phyloP scores from a whole-genome alignment of 2,797 vertebrate species.

The Poeciliopsis gracilis region DNA sequence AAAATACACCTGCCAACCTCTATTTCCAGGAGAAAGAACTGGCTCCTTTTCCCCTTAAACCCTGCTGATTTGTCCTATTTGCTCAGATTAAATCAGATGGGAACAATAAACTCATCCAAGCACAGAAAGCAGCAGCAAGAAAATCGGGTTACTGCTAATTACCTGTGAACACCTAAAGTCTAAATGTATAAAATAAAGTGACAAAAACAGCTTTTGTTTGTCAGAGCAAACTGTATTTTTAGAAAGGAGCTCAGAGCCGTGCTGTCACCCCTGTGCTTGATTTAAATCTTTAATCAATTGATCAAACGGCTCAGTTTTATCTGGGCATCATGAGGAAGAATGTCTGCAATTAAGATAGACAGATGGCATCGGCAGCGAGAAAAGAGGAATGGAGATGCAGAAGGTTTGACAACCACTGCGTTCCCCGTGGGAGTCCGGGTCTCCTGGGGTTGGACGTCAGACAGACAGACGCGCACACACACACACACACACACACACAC shows the following conservation, averaged over 20 bases:
- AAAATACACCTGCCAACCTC: constrained; percentile 26
- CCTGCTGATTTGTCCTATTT: constrained; percentile 36
- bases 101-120: constrained; percentile 34
- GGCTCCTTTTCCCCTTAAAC: constrained; percentile 25
- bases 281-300: constrained; percentile 72
- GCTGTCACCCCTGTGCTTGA: constrained; percentile 62
- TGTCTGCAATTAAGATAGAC: constrained; percentile 73
- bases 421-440: constrained; percentile 41
- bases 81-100: constrained; percentile 26
- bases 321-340: constrained; percentile 57
- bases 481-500: constrained; percentile 14
- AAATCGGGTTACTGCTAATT: neutral
- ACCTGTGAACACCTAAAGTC: neutral
- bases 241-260: constrained; percentile 39
- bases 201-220: constrained; percentile 12
- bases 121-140: constrained; percentile 11
- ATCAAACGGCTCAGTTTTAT: constrained; percentile 71
- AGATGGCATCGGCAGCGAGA: constrained; percentile 59
- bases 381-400: constrained; percentile 51
- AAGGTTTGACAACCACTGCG: constrained; percentile 52
- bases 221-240: constrained; percentile 51
- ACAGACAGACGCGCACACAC: constrained; percentile 24
- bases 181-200: constrained; percentile 7
- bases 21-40: constrained; percentile 11
- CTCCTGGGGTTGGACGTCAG: constrained; percentile 48